Evolutionary conservation across 2,888 invertebrate genomes (phyloP), one percentile per base, ranked within the genome.

Genomic region (Acleris holmiana): DNA sequence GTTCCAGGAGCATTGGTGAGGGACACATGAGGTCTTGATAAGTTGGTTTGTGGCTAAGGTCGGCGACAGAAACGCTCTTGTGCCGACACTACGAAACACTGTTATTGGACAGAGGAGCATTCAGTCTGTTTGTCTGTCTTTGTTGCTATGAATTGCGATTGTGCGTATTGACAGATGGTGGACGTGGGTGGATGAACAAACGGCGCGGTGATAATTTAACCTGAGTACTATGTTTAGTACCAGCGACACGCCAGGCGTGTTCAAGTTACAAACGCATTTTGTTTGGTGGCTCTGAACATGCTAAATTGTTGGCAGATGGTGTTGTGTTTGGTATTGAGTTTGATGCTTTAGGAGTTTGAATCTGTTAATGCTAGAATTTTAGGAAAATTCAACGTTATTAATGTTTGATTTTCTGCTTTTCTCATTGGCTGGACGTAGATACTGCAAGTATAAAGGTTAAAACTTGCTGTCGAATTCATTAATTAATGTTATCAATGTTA

Each of bases 61-160:
- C 88, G 84, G 82, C 80, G 86, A 91, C 89, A 90, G 86, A 87
- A 85, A 80, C 76, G 84, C 78, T 88, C 86, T 88, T 88, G 85
- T 89, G 80, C 81, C 81, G 83, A 83, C 82, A 86, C 90, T 91
- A 81, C 87, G 88, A 82, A 85, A 88, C 87, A 84, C 88, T 91
- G 89, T 89, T 89, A 85, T 86, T 82, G 85, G 87, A 90, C 88
- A 90, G 88, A 81, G 80, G 72, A 79, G 78, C 86, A 85, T 89
- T 89, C 82, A 88, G 84, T 81, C 74, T 79, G 81, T 79, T 86
- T 82, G 80, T 85, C 84, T 76, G 80, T 88, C 89, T 87, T 90
- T 89, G 89, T 91, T 85, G 85, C 84, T 83, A 82, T 90, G 88
- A 89, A 88, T 85, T 80, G 86, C 83, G 82, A 78, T 86, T 89